phyloP scores from a whole-genome alignment of 2,888 invertebrate genomes.

The Stratiomys singularior region DNA sequence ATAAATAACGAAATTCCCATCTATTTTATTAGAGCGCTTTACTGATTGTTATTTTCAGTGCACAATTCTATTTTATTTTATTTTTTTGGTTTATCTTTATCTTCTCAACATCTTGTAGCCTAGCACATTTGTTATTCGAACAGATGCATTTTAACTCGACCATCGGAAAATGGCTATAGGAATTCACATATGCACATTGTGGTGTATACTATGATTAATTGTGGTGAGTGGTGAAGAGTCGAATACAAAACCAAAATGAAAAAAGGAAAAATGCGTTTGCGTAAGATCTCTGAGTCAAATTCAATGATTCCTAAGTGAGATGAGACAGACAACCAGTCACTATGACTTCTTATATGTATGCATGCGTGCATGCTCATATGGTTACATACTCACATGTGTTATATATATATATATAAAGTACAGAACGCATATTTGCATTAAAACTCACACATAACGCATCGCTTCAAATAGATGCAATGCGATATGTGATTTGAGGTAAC shows the following conservation, averaged over 20 bases:
- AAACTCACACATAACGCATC: neutral
- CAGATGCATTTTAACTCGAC: slow-evolving; percentile 12
- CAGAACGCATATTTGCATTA: slow-evolving; percentile 20
- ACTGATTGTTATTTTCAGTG: slow-evolving; percentile 35
- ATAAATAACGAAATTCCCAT: slow-evolving; percentile 22
- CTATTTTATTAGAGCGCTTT: slow-evolving; percentile 9
- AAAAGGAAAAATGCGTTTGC: slow-evolving; percentile 38
- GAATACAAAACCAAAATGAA: neutral
- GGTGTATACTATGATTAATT: neutral
- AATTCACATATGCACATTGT: neutral
- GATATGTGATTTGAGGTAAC: slow-evolving; percentile 5
- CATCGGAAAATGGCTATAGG: neutral
- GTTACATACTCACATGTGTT: neutral
- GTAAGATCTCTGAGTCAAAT: slow-evolving; percentile 30
- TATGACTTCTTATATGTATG: neutral
- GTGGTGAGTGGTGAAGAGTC: neutral
- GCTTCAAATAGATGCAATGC: slow-evolving; percentile 30
- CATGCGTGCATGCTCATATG: neutral
- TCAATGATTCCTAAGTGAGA: slow-evolving; percentile 2
- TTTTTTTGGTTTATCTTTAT: neutral
- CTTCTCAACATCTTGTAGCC: neutral
- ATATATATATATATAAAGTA: no score
- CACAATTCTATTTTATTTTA: neutral
- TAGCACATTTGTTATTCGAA: neutral
- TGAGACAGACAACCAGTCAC: neutral